These are phyloP conservation scores for Eidolon helvum DNA, from an alignment of 2,113 vertebrate species.

Conservation along the genomic window DNA sequence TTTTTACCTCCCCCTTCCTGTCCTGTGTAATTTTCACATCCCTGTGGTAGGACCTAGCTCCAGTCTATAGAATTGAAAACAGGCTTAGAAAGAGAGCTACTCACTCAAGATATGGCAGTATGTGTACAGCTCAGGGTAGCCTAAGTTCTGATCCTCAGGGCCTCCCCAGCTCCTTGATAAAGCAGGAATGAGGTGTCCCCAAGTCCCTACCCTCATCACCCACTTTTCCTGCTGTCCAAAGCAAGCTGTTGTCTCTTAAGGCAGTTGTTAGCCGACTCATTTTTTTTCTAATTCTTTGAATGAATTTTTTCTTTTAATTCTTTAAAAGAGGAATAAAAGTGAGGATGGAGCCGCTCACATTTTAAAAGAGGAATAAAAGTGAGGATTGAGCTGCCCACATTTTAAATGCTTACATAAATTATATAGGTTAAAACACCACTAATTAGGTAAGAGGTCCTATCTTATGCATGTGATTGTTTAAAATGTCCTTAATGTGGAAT, in stretches of 20 bases:
- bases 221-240: no score
- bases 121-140: neutral
- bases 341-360: neutral
- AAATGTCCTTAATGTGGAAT: neutral
- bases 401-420: neutral
- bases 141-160: no score
- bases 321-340: neutral
- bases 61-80: neutral
- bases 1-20: neutral
- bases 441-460: neutral
- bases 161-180: neutral
- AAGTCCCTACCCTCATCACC: fast-evolving
- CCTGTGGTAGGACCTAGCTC: neutral
- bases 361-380: neutral
- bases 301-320: neutral
- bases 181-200: fast-evolving
- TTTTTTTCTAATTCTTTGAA: neutral
- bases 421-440: neutral
- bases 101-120: no score
- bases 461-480: neutral
- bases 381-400: neutral
- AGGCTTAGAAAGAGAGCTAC: no score
- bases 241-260: neutral
- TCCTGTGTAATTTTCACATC: neutral
- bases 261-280: neutral